These are phyloP conservation scores for Porphyrio hochstetteri DNA, from an alignment of 2,113 vertebrate species.

Conservation along the genomic window DNA sequence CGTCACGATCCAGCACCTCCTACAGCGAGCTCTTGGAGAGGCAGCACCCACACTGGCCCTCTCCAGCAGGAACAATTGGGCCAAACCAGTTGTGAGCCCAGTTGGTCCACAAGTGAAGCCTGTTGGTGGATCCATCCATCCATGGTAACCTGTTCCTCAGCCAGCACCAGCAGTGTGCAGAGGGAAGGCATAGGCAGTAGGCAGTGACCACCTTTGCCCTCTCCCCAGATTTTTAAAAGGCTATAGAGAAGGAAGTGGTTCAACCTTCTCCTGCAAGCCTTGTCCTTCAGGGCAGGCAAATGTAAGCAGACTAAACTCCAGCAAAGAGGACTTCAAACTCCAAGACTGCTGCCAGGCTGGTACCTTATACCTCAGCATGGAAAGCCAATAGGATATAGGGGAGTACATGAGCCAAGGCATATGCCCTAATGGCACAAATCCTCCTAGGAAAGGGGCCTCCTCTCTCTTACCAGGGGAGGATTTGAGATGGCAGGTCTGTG, in stretches of 20 bases:
- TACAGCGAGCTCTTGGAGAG: neutral
- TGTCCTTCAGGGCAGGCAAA: neutral
- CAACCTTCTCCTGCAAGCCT: neutral
- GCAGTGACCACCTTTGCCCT: neutral
- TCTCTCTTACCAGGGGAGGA: neutral
- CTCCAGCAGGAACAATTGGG: neutral
- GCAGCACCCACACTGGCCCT: neutral
- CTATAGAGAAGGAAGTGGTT: neutral
- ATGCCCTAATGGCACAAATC: neutral
- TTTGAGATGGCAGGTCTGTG: neutral
- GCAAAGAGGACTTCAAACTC: neutral
- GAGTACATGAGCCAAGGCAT: neutral
- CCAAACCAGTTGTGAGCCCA: neutral
- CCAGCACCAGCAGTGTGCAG: too few species aligned
- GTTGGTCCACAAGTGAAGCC: neutral
- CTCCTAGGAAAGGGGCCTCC: neutral
- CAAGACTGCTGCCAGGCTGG: neutral
- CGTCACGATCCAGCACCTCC: neutral
- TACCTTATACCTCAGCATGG: neutral
- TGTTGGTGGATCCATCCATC: fast-evolving
- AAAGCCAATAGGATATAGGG: neutral
- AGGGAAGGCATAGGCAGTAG: neutral
- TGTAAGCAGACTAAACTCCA: neutral
- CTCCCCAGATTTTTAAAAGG: neutral
- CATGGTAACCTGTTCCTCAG: neutral